Evolutionary conservation across 1,140 invertebrate genomes (phyloP).

Genomic region (Gonatopus flavifemur): DNA sequence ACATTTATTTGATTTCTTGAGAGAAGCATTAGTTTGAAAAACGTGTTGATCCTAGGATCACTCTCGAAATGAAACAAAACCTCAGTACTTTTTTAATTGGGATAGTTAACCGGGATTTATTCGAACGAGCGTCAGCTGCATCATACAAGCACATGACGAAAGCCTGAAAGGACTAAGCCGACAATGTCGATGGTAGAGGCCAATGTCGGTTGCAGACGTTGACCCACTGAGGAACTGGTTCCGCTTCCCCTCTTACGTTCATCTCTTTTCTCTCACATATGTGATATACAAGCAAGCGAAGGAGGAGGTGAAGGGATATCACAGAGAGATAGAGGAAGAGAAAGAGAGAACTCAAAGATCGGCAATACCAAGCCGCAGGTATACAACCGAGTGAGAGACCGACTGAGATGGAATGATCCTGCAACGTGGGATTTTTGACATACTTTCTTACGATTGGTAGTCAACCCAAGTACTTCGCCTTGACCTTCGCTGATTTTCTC

Average conservation of each 20-base stretch:
- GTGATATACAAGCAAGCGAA: conserved; percentile 10
- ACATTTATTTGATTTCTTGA: no score
- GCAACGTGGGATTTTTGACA: conserved; percentile 51
- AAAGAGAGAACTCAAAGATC: conserved; percentile 12
- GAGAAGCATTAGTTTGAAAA: no score
- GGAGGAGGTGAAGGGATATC: conserved; percentile 4
- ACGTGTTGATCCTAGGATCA: no score
- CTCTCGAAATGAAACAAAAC: no score
- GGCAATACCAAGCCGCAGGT: no score
- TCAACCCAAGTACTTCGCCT: conserved; percentile 42
- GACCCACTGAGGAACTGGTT: conserved; percentile 59
- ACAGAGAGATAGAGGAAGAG: conserved; percentile 9
- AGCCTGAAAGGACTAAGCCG: conserved; percentile 6
- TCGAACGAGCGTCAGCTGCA: conserved; percentile 22
- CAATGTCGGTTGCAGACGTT: conserved; percentile 44
- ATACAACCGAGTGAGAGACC: conserved; percentile 13
- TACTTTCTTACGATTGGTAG: conserved; percentile 46
- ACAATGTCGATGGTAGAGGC: conserved; percentile 15
- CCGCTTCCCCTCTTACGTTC: conserved; percentile 52
- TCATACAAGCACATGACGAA: background rate
- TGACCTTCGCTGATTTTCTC: conserved; percentile 48
- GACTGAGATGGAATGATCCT: conserved; percentile 24
- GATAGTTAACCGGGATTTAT: conserved; percentile 22
- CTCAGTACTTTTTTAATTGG: no score
- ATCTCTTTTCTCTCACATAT: conserved; percentile 26